Conservation (phyloP, 2,888 invertebrate species). For the Cantharis rustica region DNA sequence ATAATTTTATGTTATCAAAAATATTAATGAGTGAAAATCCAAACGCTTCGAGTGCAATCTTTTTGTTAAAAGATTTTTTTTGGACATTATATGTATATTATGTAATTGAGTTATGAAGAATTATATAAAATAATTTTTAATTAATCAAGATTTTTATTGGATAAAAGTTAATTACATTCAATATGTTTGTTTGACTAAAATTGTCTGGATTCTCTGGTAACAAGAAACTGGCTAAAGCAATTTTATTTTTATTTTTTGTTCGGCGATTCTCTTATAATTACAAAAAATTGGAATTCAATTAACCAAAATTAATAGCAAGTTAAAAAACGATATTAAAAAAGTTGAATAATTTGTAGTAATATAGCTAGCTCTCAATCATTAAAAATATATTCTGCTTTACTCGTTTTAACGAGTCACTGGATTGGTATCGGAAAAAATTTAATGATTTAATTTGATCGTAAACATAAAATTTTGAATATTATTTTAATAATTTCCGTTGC, state of each 20-base stretch:
- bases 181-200: not conserved
- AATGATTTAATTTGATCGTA: not conserved
- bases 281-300: not conserved
- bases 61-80: too few species aligned
- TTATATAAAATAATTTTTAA: too few species aligned
- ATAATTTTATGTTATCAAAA: too few species aligned
- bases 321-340: not conserved
- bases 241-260: not conserved
- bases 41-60: too few species aligned
- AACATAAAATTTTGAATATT: not conserved
- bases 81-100: too few species aligned
- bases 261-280: not conserved
- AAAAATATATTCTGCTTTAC: not conserved
- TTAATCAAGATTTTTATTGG: too few species aligned
- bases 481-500: not conserved
- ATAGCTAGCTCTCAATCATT: not conserved
- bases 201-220: not conserved
- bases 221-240: not conserved
- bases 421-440: not conserved
- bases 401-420: not conserved
- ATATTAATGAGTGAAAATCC: too few species aligned
- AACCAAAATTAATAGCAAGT: not conserved
- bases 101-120: too few species aligned
- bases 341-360: not conserved
- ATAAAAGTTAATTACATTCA: too few species aligned